These are phyloP conservation scores for Tiliqua scincoides DNA, from an alignment of 2,113 vertebrate genomes.

Conservation along the genomic window DNA sequence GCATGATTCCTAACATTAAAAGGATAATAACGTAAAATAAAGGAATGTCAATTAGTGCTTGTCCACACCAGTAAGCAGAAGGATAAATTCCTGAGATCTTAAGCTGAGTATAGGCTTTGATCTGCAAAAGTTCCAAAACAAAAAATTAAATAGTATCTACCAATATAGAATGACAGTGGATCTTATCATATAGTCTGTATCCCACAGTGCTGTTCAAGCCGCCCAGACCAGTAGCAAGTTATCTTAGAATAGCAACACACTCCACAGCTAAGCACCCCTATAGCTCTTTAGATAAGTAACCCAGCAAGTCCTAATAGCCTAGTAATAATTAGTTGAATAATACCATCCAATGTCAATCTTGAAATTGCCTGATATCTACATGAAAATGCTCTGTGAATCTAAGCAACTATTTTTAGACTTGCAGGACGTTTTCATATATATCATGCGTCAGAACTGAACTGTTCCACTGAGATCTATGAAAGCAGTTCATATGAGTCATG, in stretches of 20 bases:
- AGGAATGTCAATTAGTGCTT: conserved; percentile 81
- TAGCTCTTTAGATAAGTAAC: background rate
- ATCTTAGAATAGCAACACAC: background rate
- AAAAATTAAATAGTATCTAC: background rate
- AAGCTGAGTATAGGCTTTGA: conserved; percentile 82
- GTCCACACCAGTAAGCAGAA: conserved; percentile 89
- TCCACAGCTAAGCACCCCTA: background rate
- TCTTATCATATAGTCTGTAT: background rate
- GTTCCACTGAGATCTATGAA: background rate
- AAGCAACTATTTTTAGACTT: background rate
- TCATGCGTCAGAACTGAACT: background rate
- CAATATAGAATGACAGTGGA: background rate
- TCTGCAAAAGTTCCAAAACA: conserved; percentile 67
- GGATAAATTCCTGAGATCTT: conserved; percentile 84
- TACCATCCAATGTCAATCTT: too few species aligned
- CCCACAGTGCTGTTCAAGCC: background rate
- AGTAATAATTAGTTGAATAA: background rate
- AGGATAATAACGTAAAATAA: conserved; percentile 79
- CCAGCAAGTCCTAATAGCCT: background rate
- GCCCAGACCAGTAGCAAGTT: background rate
- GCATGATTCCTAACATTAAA: conserved; percentile 58
- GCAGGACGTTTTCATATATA: background rate
- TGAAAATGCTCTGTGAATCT: too few species aligned
- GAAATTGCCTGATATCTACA: background rate
- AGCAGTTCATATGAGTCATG: background rate